A percentile compares a stretch with the other conserved stretches of the same genome.
phyloP scores from a whole-genome alignment of 2,797 vertebrate genomes.

The Falco biarmicus region DNA sequence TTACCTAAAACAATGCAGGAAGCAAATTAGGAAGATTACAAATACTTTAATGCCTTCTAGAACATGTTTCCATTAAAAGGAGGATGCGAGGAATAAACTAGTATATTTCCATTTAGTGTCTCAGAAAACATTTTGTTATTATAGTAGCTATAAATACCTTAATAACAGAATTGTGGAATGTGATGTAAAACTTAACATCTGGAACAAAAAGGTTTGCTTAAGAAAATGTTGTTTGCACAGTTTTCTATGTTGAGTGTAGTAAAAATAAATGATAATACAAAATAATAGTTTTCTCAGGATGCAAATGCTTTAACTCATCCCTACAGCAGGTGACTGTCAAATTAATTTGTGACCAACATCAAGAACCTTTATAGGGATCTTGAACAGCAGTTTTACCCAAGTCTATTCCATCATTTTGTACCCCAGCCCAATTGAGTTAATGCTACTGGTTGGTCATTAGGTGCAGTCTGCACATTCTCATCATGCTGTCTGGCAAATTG shows the following conservation, averaged over 20 bases:
- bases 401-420: not conserved
- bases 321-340: not conserved
- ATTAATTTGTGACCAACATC: not conserved
- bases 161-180: not conserved
- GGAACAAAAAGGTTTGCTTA: not conserved
- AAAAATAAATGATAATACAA: not conserved
- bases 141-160: not conserved
- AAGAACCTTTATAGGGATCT: not conserved
- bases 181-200: not conserved
- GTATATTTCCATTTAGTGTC: not conserved
- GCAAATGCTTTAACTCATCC: not conserved
- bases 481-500: not conserved
- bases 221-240: not conserved
- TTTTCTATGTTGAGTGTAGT: not conserved
- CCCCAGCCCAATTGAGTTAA: not conserved
- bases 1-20: not conserved
- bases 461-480: not conserved
- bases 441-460: not conserved
- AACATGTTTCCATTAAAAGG: not conserved
- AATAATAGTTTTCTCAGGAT: not conserved
- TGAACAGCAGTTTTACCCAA: not conserved
- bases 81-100: not conserved
- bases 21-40: not conserved
- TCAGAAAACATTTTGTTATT: not conserved
- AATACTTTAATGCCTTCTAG: not conserved